Evolutionary conservation across 2,797 vertebrate species (phyloP), one percentile per base, ranked within the genome.

Genomic region (Oryzias dopingdopingensis): DNA sequence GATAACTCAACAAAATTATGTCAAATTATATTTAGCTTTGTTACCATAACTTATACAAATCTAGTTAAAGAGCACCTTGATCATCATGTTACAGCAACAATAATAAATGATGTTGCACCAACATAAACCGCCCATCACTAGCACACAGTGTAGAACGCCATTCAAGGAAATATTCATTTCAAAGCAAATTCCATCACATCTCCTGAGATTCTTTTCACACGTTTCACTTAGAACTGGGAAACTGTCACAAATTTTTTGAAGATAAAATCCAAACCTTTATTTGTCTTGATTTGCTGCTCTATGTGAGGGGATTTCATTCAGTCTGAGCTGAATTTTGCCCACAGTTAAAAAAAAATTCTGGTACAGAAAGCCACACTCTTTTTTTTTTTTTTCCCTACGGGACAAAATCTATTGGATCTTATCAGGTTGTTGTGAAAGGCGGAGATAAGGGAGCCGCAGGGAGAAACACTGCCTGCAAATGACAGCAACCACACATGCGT

Each of bases 391-490:
- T 81, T 70, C 77, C 65, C 63, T 29, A 32, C 70, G 72, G 69
- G 68, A 65, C 65, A 81, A 81, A 79, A 86, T 80, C 76, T 79
- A 77, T 81, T 63, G 64, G 66, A 84, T 87, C 74, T 85, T 87
- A 86, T 89, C 87, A 54, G 78, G 73, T 67, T 70, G 78, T 77
- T 83, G 79, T 85, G 86, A 87, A 70, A 81, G 67, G 52, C 65
- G 65, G 67, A 74, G 84, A 88, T 88, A 87, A 87, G 65, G 42
- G 29, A 74, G 76, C 76, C 15, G 40, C 42, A 14, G 80, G 71
- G 75, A 67, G 53, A 75, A 75, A 71, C 81, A 80, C 77, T 79
- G 80, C 32, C 67, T 48, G 26, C 48, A 37, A 37, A 37, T 37
- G 32, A 37, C 32, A 37, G 32, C 32, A 37, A 37, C 32, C 32